Evolutionary conservation across 1,140 invertebrate genomes (phyloP), one percentile per base, ranked within the genome.

Genomic region (Arctopsyche grandis): DNA sequence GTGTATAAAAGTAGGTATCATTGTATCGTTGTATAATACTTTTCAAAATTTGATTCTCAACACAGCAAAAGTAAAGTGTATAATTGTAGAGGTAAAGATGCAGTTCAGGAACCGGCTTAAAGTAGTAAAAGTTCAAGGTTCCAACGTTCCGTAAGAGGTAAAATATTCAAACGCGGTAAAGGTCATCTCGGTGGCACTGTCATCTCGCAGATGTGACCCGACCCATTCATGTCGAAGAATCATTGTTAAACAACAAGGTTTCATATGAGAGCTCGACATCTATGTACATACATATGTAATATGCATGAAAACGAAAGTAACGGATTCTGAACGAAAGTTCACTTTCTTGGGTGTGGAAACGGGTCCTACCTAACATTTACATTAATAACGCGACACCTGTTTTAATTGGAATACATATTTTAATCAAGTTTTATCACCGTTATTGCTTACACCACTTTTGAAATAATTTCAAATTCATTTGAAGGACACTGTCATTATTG

Each of bases 91-190:
- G 1, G 29, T 38, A 38, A 38, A 38, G 7, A 38, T 38, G 29
- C n/a, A n/a, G 58, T 12, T 22, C 19, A 63, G 24, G 58, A 63
- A 63, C 58, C 58, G 58, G 58, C 9, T 63, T 12, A 5, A 10
- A 22, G 21, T 16, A 12, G 16, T 52, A 52, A 66, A 66, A 66
- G 63, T 26, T 66, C 63, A 66, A 66, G 63, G 63, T 66, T 66
- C 24, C 58, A 46, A n/a, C 58, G 21, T 63, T 63, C 21, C 22
- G 56, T 60, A 66, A 66, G 12, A 66, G 63, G 63, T 66, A 22
- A 66, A 66, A 26, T 52, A 52, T 52, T 52, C 12, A 52, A 52
- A 12, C 1, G 10, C 16, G 48, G 12, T 10, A 52, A 52, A 52
- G 48, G 48, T 52, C 48, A n/a, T n/a, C n/a, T n/a, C n/a, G n/a